These are phyloP conservation scores for Ctenodactylus gundi DNA, from an alignment of 2,113 vertebrate species.

Conservation along the genomic window DNA sequence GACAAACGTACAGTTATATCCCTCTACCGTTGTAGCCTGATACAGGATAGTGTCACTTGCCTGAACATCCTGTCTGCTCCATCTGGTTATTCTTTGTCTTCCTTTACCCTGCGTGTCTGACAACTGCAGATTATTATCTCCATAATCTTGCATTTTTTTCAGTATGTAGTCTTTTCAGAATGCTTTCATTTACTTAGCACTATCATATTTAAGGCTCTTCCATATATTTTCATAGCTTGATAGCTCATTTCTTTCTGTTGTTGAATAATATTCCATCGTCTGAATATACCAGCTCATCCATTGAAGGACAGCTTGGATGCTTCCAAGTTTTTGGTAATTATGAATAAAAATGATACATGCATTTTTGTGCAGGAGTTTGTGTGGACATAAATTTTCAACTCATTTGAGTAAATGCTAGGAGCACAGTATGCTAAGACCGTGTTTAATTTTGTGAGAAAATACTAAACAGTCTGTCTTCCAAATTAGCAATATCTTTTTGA, in stretches of 20 bases:
- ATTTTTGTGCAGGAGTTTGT: conserved; percentile 13
- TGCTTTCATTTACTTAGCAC: not conserved
- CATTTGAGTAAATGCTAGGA: conserved; percentile 25
- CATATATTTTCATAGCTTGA: not conserved
- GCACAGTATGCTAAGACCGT: not conserved
- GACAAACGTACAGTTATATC: not conserved
- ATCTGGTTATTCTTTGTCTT: not conserved
- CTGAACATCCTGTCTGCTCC: not conserved
- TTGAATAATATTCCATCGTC: not conserved
- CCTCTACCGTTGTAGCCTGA: not conserved
- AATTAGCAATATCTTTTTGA: not conserved
- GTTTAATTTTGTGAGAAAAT: conserved; percentile 28
- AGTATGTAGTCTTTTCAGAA: not conserved
- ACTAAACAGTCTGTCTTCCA: not conserved
- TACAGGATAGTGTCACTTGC: not conserved
- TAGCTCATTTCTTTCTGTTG: conserved; percentile 28
- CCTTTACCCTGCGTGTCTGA: not conserved
- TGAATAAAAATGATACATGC: not conserved
- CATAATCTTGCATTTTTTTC: conserved; percentile 6
- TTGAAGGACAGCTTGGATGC: not conserved
- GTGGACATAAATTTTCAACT: not conserved
- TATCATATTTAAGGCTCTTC: not conserved
- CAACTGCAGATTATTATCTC: not conserved
- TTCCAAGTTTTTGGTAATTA: conserved; percentile 16
- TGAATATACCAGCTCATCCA: not conserved